Evolutionary conservation across 2,888 invertebrate genomes (phyloP).

Genomic region (Athripsodes cinereus): DNA sequence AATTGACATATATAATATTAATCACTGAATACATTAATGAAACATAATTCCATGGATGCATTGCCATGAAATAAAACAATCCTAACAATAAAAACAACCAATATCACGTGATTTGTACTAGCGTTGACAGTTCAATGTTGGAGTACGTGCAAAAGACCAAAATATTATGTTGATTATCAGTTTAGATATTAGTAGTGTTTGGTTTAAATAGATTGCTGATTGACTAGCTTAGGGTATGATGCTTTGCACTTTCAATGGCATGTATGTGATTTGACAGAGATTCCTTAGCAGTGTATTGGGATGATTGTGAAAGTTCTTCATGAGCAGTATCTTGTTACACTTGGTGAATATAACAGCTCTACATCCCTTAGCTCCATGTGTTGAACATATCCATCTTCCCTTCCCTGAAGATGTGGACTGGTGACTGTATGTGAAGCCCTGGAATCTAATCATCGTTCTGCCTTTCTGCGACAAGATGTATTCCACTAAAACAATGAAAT

Average conservation of each 20-base stretch:
- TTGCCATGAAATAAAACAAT: too few relatives aligned
- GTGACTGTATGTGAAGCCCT: slow-evolving; percentile 18
- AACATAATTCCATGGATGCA: too few relatives aligned
- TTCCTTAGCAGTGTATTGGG: slow-evolving; percentile 11
- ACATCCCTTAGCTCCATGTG: slow-evolving; percentile 29
- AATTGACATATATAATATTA: too few relatives aligned
- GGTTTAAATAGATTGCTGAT: too few relatives aligned
- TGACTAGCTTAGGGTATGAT: background rate
- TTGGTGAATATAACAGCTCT: slow-evolving; percentile 35
- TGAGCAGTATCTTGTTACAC: slow-evolving; percentile 28
- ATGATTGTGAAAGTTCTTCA: slow-evolving; percentile 28
- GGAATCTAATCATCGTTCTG: slow-evolving; percentile 18
- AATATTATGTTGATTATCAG: too few relatives aligned
- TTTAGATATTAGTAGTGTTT: too few relatives aligned
- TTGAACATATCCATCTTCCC: slow-evolving; percentile 32
- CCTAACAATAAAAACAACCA: too few relatives aligned
- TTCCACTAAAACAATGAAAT: slow-evolving; percentile 16
- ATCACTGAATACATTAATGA: too few relatives aligned
- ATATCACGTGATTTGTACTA: too few relatives aligned
- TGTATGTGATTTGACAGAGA: slow-evolving; percentile 5
- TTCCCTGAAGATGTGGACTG: slow-evolving; percentile 22
- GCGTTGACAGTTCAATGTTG: too few relatives aligned
- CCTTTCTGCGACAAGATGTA: slow-evolving; percentile 25
- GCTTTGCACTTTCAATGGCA: background rate
- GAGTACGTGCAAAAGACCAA: too few relatives aligned